Base-by-base conservation (phyloP, 2,113 vertebrate species). In the Siniperca knerii region DNA sequence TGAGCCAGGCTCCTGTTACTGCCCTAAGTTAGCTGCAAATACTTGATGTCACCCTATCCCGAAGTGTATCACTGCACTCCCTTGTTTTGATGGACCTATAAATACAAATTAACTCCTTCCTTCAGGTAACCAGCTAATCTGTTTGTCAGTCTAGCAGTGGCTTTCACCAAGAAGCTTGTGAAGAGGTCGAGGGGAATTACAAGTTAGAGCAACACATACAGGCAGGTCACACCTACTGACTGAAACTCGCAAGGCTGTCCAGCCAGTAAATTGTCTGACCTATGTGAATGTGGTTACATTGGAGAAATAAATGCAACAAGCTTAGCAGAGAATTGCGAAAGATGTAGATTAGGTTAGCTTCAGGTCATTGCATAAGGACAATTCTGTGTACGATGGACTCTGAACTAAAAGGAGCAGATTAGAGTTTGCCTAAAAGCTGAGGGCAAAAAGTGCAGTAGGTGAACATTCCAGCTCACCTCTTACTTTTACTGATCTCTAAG, bases 21-120 rank as follows among this genome's bases (percentile, higher is more conserved):
- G 76, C 71, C 93, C 90, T 78, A 85, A 90, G 80, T 92, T 92
- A 89, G 91, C 87, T 2, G 33, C 81, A 82, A 62, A 76, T 71
- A 44, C 76, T 85, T 84, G 55, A 86, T 82, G 76, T 83, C 77
- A 89, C 61, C n/a, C 86, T 79, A 89, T 84, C 78, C 80, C 68
- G 18, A 8, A 60, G 81, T n/a, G 33, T 25, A 55, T 62, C 54
- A 21, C 25, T 48, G 58, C 62, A 60, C 52, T 10, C 33, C 35
- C 72, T 76, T 70, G 57, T 85, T 82, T 78, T 77, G 23, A 68
- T 64, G 42, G 75, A 42, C 44, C 58, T 82, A 75, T 81, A 89
- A 89, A 81, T 74, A 37, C 3, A n/a, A 40, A 37, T 15, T 55
- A 21, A 57, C 64, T 25, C 2, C 75, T 11, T 58, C 25, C 73